Evolutionary conservation across 2,797 vertebrate genomes (phyloP).

Genomic region (Phylloscopus collybita): DNA sequence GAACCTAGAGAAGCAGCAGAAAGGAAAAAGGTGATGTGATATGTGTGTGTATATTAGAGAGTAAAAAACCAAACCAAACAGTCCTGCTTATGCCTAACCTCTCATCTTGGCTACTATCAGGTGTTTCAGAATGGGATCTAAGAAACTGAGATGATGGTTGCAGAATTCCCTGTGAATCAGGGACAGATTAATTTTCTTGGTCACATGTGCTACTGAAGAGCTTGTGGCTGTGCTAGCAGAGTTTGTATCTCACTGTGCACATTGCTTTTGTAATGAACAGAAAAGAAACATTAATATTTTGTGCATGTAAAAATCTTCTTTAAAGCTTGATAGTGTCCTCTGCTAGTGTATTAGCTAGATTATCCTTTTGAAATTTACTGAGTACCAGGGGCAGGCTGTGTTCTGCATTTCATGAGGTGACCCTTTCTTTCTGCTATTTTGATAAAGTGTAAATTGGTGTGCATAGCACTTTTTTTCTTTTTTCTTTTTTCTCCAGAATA

Average conservation of each 20-base stretch:
- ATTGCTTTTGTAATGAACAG: background rate
- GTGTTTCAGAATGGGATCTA: background rate
- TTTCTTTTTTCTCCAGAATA: background rate
- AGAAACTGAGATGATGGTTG: background rate
- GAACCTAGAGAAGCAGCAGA: background rate
- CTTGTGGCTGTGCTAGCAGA: background rate
- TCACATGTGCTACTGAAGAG: background rate
- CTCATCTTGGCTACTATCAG: background rate
- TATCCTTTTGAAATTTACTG: background rate
- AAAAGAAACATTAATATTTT: background rate
- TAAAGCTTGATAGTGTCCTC: background rate
- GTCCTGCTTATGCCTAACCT: background rate
- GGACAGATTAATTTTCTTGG: background rate
- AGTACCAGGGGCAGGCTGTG: fast-evolving
- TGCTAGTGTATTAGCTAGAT: background rate
- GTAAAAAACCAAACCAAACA: background rate
- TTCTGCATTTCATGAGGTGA: background rate
- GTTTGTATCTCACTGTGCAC: background rate
- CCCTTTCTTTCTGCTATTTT: background rate
- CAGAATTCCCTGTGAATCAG: background rate
- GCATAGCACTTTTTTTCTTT: background rate
- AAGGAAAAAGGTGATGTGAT: background rate
- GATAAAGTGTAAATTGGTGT: background rate
- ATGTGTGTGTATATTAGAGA: background rate
- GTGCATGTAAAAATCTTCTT: background rate